Percentiles rank a stretch among this genome's conserved stretches.
These are phyloP conservation scores for Trigoniulus corallinus DNA, from an alignment of 1,140 invertebrate genomes.

Conservation along the genomic window DNA sequence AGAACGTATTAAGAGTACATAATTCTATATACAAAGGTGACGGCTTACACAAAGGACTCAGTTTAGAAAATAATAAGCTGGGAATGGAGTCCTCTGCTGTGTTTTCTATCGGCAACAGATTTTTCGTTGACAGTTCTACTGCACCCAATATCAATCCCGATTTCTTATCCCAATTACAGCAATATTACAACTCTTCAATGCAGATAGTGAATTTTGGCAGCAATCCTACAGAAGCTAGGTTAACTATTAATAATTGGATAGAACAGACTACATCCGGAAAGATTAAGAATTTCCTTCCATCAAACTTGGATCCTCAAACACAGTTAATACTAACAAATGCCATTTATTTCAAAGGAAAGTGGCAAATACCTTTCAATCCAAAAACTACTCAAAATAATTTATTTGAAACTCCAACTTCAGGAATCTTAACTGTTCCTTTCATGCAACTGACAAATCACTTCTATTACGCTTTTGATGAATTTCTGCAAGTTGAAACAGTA, in stretches of 20 bases:
- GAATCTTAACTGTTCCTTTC: background rate
- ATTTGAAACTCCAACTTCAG: background rate
- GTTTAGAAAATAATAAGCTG: background rate
- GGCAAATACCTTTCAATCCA: constrained; percentile 46
- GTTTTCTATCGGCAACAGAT: background rate
- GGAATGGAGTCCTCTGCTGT: background rate
- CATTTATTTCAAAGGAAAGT: constrained; percentile 60
- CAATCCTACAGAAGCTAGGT: background rate
- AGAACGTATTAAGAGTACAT: background rate
- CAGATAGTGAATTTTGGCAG: background rate
- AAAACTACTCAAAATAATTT: constrained; percentile 27
- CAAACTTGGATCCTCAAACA: background rate
- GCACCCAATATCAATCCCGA: background rate
- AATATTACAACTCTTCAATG: background rate
- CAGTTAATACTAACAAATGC: constrained; percentile 50
- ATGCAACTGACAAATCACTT: background rate
- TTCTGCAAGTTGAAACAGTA: constrained; percentile 18
- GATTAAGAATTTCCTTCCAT: constrained; percentile 38
- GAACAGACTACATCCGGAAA: constrained; percentile 45
- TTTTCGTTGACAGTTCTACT: background rate
- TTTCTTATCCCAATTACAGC: background rate
- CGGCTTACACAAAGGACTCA: background rate
- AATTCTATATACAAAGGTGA: background rate
- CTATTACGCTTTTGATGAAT: constrained; percentile 23
- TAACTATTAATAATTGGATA: constrained; percentile 35